phyloP scores from a whole-genome alignment of 2,113 vertebrate genomes.

The Psettodes erumei region DNA sequence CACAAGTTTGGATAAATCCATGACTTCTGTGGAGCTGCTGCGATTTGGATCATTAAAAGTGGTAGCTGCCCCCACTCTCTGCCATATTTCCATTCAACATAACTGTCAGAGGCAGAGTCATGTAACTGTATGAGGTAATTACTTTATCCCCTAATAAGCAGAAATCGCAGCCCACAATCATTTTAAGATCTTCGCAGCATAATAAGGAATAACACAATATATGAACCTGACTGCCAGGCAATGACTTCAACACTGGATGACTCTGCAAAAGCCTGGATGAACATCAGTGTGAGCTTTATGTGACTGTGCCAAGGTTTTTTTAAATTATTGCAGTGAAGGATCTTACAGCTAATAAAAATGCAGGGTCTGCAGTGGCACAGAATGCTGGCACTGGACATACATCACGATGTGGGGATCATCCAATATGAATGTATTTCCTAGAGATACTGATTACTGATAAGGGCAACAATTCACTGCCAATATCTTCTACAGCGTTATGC shows the following conservation, averaged over 20 bases:
- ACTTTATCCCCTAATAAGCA: background rate
- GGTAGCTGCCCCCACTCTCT: background rate
- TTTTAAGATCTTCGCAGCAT: too few species aligned
- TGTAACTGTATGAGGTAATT: background rate
- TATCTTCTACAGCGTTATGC: background rate
- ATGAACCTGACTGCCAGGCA: background rate
- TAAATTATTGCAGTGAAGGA: background rate
- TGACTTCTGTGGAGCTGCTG: background rate
- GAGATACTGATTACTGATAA: background rate
- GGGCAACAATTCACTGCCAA: background rate
- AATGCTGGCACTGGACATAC: background rate
- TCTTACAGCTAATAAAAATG: background rate
- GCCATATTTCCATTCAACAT: background rate
- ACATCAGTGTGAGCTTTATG: too few species aligned
- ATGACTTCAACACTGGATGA: background rate
- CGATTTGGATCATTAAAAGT: background rate
- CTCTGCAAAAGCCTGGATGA: background rate
- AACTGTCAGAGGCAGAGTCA: background rate
- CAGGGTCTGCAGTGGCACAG: background rate
- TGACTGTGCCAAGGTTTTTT: background rate
- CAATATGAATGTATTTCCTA: background rate
- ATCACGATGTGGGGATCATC: background rate
- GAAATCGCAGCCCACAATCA: background rate
- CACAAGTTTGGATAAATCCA: background rate
- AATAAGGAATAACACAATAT: background rate